Evolutionary conservation across 2,888 invertebrate genomes (phyloP), one percentile per base, ranked within the genome.

Genomic region (Craniophora ligustri): DNA sequence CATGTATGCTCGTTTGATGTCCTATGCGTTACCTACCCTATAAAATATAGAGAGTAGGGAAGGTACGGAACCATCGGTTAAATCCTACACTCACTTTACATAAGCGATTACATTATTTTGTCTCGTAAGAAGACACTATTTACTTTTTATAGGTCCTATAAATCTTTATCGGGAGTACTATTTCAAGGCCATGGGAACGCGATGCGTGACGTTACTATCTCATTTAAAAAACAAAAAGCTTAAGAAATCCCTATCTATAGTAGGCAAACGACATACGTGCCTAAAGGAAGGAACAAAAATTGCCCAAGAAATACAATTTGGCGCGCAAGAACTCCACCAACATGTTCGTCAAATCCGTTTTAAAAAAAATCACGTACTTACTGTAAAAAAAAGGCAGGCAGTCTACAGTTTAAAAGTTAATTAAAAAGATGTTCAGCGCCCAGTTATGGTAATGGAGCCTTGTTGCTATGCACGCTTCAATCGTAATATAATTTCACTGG

Each of bases 401-500:
- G 74, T 73, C 73, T 74, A 75, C 75, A 70, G 76, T 72, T 79
- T 79, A 78, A 85, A 79, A 84, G 78, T 84, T 84, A 86, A 88
- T 87, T 86, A 87, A 62, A 74, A 79, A 73, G 78, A 75, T 74
- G 67, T 71, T 74, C 70, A 65, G 71, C 74, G 78, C 78, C 79
- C 79, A 80, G 81, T 86, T 86, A 88, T 88, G 87, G 80, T 87
- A 88, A 88, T 84, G 70, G 76, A 62, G 67, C 80, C 82, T 83
- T 89, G 90, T 90, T 89, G 86, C 89, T 79, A 88, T 79, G 88
- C 85, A 76, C 77, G 74, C 67, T 74, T 50, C 63, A 73, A 65
- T 72, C 72, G 73, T 78, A 75, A 78, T 69, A 78, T 47, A 76
- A 80, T 81, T 80, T 81, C 78, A 78, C 76, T 79, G 68, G 65